Base-by-base conservation (phyloP, 2,888 invertebrate species). In the Lycocerus yunnanus region DNA sequence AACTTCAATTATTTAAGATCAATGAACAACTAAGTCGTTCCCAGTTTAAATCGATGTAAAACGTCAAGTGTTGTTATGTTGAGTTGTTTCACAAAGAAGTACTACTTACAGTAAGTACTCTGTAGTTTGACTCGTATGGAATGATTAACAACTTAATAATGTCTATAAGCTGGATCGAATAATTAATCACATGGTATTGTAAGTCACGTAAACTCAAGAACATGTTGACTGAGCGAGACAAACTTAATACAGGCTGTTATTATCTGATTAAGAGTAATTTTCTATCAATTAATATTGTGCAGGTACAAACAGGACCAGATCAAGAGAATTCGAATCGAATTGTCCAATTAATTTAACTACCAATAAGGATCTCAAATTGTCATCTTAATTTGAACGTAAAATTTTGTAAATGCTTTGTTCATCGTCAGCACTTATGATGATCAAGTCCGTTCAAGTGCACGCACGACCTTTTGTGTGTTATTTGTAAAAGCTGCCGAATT, bases 161-260 rank as follows among this genome's bases (percentile, higher is more conserved):
- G 61, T 63, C 43, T 15, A 20, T 18, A 20, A 63, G n/a, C n/a
- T 18, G 11, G 61, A 63, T 63, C 15, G 18, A 20, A 63, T 63
- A 63, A 63, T 63, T 63, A 63, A 63, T 18, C 61, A 63, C 16
- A 63, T 20, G 18, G 18, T 63, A 63, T 63, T 63, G 61, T 63
- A 20, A 63, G 61, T 63, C 61, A 63, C 61, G 61, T 63, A 63
- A 63, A 20, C 16, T 20, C 11, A 63, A 63, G 18, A 15, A 20
- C 61, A 13, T 18, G 61, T 63, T 63, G 20, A 18, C 15, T 18
- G 61, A 24, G 21, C 21, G 21, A 20, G 61, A 63, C 61, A 18
- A 63, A 63, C 16, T 63, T 63, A 63, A 63, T 63, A 16, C 61
- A 18, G 10, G 9, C 21, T 24, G 20, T 18, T 14, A 63, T 63